Conservation (phyloP, 1,140 invertebrate genomes). For the Calliphora vicina region DNA sequence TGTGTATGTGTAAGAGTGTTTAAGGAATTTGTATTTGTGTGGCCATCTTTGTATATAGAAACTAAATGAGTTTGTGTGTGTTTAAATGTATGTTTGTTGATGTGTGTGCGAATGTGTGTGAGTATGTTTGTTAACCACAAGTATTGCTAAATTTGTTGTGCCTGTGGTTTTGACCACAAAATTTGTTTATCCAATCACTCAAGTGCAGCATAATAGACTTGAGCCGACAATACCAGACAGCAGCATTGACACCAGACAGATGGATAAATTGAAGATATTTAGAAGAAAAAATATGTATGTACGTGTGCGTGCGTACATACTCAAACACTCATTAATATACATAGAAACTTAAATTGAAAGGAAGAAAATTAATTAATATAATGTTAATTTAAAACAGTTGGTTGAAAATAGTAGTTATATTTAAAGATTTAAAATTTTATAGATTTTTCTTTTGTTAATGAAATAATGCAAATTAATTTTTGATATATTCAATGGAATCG, state of each 20-base stretch:
- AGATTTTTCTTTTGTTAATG: too few relatives aligned
- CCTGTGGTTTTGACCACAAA: conserved; percentile 31
- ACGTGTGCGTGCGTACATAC: too few relatives aligned
- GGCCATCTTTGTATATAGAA: neutral
- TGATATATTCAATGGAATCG: too few relatives aligned
- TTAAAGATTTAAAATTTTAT: too few relatives aligned
- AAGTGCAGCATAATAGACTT: conserved; percentile 28
- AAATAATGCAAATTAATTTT: too few relatives aligned
- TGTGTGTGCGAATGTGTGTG: neutral
- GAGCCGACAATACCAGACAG: conserved; percentile 12
- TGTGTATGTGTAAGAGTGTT: too few relatives aligned
- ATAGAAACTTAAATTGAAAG: too few relatives aligned
- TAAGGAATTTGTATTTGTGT: neutral
- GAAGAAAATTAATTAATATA: too few relatives aligned
- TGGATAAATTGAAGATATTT: conserved; percentile 4
- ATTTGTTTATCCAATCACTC: conserved; percentile 33
- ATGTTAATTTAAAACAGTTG: too few relatives aligned
- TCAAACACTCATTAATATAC: neutral
- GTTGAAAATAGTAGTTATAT: too few relatives aligned
- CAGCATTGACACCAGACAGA: conserved; percentile 4
- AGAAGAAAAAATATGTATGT: neutral
- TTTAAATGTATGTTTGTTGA: neutral
- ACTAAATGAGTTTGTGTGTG: neutral
- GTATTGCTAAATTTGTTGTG: conserved; percentile 32
- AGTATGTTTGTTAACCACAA: conserved; percentile 4